These are phyloP conservation scores for Lophius americanus DNA, from an alignment of 2,797 vertebrate genomes.

Conservation along the genomic window DNA sequence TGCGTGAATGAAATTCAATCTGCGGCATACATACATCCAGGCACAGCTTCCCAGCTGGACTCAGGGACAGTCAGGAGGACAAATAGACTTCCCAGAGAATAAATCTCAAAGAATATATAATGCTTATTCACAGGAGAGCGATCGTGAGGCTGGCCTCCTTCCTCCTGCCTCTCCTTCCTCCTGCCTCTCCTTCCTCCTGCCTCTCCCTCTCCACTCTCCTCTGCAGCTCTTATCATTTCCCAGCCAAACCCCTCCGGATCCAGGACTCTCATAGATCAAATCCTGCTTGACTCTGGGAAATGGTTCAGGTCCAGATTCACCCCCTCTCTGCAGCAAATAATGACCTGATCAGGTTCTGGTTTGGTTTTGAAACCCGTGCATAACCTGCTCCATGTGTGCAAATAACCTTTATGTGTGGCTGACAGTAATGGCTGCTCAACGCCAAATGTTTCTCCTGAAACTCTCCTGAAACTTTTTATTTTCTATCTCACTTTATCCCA, in stretches of 20 bases:
- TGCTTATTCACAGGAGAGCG: constrained; percentile 63
- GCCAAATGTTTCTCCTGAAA: constrained; percentile 49
- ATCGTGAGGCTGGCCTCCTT: constrained; percentile 66
- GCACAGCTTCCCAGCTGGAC: constrained; percentile 62
- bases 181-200: constrained; percentile 26
- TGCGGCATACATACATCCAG: constrained; percentile 49
- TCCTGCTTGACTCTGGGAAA: constrained; percentile 68
- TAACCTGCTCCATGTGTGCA: constrained; percentile 68
- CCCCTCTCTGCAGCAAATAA: constrained; percentile 41
- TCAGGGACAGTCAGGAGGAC: constrained; percentile 59
- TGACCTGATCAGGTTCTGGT: constrained; percentile 60
- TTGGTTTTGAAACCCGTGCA: constrained; percentile 65
- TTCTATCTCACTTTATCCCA: constrained; percentile 34
- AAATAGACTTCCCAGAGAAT: constrained; percentile 68
- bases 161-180: constrained; percentile 24
- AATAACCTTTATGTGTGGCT: constrained; percentile 42
- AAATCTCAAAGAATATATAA: constrained; percentile 69
- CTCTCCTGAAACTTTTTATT: constrained; percentile 37
- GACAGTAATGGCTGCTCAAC: constrained; percentile 32
- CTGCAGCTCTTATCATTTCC: constrained; percentile 40
- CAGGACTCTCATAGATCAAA: constrained; percentile 62
- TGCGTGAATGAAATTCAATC: constrained; percentile 70
- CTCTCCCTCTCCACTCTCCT: constrained; percentile 9
- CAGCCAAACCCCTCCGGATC: constrained; percentile 58
- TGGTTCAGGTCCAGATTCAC: constrained; percentile 62